These are phyloP conservation scores for Asobara japonica DNA, from an alignment of 1,140 invertebrate genomes.

Conservation along the genomic window DNA sequence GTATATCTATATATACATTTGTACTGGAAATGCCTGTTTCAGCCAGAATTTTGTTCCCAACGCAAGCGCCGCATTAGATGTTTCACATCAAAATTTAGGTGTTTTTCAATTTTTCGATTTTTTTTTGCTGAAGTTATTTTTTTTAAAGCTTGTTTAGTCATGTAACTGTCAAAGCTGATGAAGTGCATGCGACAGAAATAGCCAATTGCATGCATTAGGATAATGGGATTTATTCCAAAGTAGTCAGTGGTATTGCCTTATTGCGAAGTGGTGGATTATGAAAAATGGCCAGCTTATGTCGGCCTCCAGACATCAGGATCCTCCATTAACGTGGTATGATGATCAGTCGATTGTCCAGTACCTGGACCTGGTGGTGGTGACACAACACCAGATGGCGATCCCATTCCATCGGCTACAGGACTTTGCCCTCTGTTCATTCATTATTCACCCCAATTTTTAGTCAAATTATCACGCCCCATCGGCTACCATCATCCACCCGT, in stretches of 20 bases:
- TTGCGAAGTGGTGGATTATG: constrained; percentile 55
- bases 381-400: constrained; percentile 68
- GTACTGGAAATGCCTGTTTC: too few species aligned
- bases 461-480: neutral
- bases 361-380: constrained; percentile 46
- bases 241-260: constrained; percentile 63
- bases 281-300: constrained; percentile 75
- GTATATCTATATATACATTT: too few species aligned
- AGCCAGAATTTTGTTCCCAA: too few species aligned
- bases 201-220: constrained; percentile 4
- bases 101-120: too few species aligned
- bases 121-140: too few species aligned
- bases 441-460: constrained; percentile 23
- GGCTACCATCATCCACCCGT: neutral
- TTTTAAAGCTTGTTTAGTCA: too few species aligned
- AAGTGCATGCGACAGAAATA: too few species aligned
- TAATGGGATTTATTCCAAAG: constrained; percentile 41
- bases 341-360: constrained; percentile 73
- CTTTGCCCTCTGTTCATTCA: constrained; percentile 76
- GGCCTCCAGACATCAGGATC: constrained; percentile 90
- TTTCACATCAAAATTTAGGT: too few species aligned
- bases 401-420: constrained; percentile 84
- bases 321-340: constrained; percentile 84
- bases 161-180: too few species aligned
- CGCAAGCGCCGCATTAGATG: too few species aligned